Conservation (phyloP, 2,888 invertebrate genomes). For the Criorhina ranunculi region DNA sequence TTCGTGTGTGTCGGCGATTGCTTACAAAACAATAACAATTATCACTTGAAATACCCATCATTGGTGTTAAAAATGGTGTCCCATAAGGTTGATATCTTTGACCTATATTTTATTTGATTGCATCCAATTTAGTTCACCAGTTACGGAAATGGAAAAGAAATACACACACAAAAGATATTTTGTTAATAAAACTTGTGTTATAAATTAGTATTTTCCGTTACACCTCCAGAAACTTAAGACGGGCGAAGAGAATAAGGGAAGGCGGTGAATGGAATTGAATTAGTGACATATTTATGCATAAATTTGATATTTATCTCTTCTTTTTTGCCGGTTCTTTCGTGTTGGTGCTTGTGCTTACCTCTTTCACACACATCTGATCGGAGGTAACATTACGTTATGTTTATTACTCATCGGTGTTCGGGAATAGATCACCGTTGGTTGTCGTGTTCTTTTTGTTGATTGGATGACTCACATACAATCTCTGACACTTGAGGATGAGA, state of each 20-base stretch:
- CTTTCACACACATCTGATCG: slow-evolving; percentile 8
- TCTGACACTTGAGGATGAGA: slow-evolving; percentile 35
- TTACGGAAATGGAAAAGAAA: slow-evolving; percentile 37
- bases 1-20: slow-evolving; percentile 15
- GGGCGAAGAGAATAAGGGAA: neutral
- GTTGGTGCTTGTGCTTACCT: slow-evolving; percentile 6
- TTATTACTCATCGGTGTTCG: slow-evolving; percentile 66
- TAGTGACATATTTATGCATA: slow-evolving; percentile 71
- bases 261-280: slow-evolving; percentile 31
- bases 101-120: slow-evolving; percentile 53
- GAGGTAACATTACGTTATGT: slow-evolving; percentile 56
- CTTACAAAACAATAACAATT: slow-evolving; percentile 63
- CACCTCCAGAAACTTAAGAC: slow-evolving; percentile 19
- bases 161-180: slow-evolving; percentile 29
- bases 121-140: slow-evolving; percentile 31
- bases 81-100: slow-evolving; percentile 61
- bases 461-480: slow-evolving; percentile 57
- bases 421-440: slow-evolving; percentile 69
- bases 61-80: slow-evolving; percentile 27
- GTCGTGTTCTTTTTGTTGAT: slow-evolving; percentile 55
- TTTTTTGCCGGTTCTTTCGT: slow-evolving; percentile 35
- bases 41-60: slow-evolving; percentile 24
- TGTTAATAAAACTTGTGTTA: slow-evolving; percentile 30
- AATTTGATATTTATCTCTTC: slow-evolving; percentile 64
- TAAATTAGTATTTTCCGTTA: slow-evolving; percentile 57